Conservation (phyloP, 2,888 invertebrate species). For the Cremastinae sp. region DNA sequence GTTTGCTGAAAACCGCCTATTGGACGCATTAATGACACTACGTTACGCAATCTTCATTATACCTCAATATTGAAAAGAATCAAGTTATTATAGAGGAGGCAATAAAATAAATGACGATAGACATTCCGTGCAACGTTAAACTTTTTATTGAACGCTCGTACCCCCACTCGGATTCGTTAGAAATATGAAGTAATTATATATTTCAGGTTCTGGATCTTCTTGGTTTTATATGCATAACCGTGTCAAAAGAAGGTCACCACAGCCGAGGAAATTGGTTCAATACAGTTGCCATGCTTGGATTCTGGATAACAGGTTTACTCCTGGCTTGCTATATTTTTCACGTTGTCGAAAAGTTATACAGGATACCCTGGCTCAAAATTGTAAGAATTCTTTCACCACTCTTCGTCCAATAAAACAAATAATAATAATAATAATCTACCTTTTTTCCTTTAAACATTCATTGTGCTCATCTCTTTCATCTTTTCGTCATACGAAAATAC, state of each 20-base stretch:
- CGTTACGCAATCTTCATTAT: too few species aligned
- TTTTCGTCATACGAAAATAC: too few species aligned
- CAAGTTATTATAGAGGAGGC: too few species aligned
- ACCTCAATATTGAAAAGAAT: too few species aligned
- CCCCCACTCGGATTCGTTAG: neutral
- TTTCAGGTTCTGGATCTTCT: constrained; percentile 86
- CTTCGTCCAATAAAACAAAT: neutral
- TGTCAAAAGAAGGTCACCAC: constrained; percentile 81
- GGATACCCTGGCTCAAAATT: constrained; percentile 92
- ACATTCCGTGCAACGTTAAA: too few species aligned
- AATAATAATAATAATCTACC: constrained; percentile 11
- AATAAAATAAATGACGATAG: neutral
- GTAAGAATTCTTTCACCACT: constrained; percentile 79
- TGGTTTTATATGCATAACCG: constrained; percentile 91
- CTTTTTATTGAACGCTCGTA: too few species aligned
- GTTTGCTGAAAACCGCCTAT: too few species aligned
- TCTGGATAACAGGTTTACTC: constrained; percentile 92
- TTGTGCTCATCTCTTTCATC: too few species aligned
- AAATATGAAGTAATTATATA: constrained; percentile 10
- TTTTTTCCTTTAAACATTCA: too few species aligned
- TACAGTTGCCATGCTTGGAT: constrained; percentile 90
- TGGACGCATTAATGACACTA: too few species aligned
- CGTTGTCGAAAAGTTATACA: constrained; percentile 91
- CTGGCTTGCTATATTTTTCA: constrained; percentile 92
- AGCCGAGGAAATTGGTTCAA: constrained; percentile 88